Evolutionary conservation across 2,888 invertebrate species (phyloP).

Genomic region (Malacosoma neustria): DNA sequence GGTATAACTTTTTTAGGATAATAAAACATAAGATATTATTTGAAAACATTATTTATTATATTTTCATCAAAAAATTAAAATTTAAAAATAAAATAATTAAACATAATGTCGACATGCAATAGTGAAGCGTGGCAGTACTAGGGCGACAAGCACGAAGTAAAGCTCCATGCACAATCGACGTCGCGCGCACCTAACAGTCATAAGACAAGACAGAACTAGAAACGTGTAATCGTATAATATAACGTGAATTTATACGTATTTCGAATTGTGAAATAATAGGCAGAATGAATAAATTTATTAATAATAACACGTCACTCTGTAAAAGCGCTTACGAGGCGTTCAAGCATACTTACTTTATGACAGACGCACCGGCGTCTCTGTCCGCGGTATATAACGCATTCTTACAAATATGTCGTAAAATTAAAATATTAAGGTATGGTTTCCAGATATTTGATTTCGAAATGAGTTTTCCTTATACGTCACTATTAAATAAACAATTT

Average conservation of each 20-base stretch:
- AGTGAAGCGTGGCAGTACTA: constrained; percentile 37
- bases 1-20: too few species aligned
- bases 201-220: constrained; percentile 55
- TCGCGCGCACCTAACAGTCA: constrained; percentile 32
- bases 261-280: constrained; percentile 57
- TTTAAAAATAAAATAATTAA: constrained; percentile 72
- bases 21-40: constrained; percentile 33
- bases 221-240: constrained; percentile 57
- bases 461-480: too few species aligned
- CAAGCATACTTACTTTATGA: constrained; percentile 53
- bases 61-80: constrained; percentile 72
- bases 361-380: constrained; percentile 27
- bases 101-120: constrained; percentile 64
- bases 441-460: too few species aligned
- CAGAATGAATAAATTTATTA: constrained; percentile 49
- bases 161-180: constrained; percentile 13
- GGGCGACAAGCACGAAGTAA: constrained; percentile 6
- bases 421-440: too few species aligned
- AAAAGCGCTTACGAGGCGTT: constrained; percentile 67
- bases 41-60: constrained; percentile 75
- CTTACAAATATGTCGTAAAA: too few species aligned
- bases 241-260: constrained; percentile 46
- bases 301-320: constrained; percentile 49
- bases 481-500: too few species aligned
- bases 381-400: constrained; percentile 17